phyloP scores from a whole-genome alignment of 2,888 invertebrate species.

The Blastobasis adustella region DNA sequence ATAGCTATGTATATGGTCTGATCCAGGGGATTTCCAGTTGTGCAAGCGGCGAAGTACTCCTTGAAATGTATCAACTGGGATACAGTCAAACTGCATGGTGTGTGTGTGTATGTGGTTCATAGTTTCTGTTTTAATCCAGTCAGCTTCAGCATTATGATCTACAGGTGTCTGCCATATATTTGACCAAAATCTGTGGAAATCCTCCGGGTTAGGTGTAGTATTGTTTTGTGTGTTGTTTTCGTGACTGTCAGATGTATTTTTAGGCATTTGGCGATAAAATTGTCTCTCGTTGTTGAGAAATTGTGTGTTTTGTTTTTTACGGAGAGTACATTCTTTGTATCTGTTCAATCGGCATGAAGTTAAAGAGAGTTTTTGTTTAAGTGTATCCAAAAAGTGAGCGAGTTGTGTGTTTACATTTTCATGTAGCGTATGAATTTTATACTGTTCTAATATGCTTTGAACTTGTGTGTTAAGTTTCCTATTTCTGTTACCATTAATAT shows the following conservation, averaged over 20 bases:
- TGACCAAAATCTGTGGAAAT: slow-evolving; percentile 7
- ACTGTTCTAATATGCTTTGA: slow-evolving; percentile 6
- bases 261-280: slow-evolving; percentile 6
- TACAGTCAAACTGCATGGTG: slow-evolving; percentile 8
- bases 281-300: slow-evolving; percentile 11
- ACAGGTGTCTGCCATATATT: slow-evolving; percentile 9
- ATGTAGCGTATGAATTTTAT: slow-evolving; percentile 9
- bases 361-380: slow-evolving; percentile 10
- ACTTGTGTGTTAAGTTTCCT: slow-evolving; percentile 1
- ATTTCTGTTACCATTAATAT: slow-evolving; percentile 7
- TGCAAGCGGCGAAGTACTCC: slow-evolving; percentile 8
- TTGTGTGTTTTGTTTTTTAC: slow-evolving; percentile 12
- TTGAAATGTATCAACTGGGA: slow-evolving; percentile 7
- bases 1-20: slow-evolving; percentile 15
- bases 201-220: not conserved
- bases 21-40: slow-evolving; percentile 17
- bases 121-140: slow-evolving; percentile 8
- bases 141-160: slow-evolving; percentile 7
- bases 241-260: not conserved
- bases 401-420: slow-evolving; percentile 7
- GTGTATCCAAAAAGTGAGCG: slow-evolving; percentile 7
- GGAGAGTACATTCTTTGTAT: slow-evolving; percentile 7
- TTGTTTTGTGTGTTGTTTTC: too few relatives aligned
- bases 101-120: not conserved
- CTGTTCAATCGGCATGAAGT: slow-evolving; percentile 3